Percentiles rank a stretch among this genome's conserved stretches.
Conservation (phyloP, 35 echinoderm and acorn worm species). For the Patiria miniata region DNA sequence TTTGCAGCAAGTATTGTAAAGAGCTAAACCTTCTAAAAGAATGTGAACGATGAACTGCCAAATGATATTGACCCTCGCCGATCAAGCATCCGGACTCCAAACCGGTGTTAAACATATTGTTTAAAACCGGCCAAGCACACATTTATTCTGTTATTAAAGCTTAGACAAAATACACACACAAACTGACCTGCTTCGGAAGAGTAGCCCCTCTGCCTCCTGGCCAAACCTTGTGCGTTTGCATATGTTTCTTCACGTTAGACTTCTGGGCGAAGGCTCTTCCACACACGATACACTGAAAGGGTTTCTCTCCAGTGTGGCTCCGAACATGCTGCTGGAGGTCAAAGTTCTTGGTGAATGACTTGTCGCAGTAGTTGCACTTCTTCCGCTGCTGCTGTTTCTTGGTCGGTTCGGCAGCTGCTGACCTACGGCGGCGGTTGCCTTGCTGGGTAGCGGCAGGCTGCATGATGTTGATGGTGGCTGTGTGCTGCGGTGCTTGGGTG, state of each 20-base stretch:
- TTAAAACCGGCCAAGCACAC: no score
- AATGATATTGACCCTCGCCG: no score
- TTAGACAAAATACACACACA: no score
- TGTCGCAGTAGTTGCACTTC: constrained; percentile 60
- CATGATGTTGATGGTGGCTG: constrained; percentile 38
- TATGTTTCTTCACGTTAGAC: constrained; percentile 69
- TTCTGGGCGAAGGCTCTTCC: constrained; percentile 70
- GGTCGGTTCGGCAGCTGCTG: not conserved
- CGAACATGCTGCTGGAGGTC: constrained; percentile 59
- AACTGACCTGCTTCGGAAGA: constrained; percentile 70
- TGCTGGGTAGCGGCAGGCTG: constrained; percentile 47
- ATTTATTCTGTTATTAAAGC: no score
- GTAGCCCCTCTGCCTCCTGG: constrained; percentile 83
- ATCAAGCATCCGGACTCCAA: no score
- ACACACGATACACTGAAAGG: constrained; percentile 64
- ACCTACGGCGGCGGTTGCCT: constrained; percentile 5
- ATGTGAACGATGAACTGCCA: no score
- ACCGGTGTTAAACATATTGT: no score
- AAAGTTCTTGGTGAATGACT: constrained; percentile 60
- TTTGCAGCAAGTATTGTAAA: no score
- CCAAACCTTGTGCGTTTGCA: constrained; percentile 77
- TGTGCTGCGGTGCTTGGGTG: not conserved
- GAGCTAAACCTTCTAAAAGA: no score
- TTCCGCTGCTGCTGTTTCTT: not conserved
- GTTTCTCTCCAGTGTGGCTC: constrained; percentile 64